These are phyloP conservation scores for Malurus melanocephalus DNA, from an alignment of 2,113 vertebrate genomes.

Conservation along the genomic window DNA sequence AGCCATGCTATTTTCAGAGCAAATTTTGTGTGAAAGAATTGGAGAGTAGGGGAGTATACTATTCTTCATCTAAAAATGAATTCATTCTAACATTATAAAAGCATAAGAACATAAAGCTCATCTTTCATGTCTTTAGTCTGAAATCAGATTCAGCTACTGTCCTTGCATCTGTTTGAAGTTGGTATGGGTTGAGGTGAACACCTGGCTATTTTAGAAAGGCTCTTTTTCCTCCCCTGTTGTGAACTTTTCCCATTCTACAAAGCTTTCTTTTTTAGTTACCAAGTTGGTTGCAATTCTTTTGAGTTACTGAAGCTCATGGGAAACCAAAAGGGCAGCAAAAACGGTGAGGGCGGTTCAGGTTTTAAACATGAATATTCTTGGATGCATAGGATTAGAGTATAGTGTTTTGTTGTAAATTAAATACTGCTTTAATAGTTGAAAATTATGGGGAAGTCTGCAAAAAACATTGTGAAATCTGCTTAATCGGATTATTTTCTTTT, in stretches of 20 bases:
- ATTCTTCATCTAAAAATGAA: slow-evolving; percentile 49
- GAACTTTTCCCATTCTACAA: slow-evolving; percentile 53
- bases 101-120: slow-evolving; percentile 35
- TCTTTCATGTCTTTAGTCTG: slow-evolving; percentile 55
- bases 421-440: not conserved
- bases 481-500: not conserved
- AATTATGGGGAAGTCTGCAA: not conserved
- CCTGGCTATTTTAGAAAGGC: slow-evolving; percentile 59
- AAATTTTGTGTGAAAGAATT: slow-evolving; percentile 52
- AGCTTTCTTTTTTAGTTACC: slow-evolving; percentile 48
- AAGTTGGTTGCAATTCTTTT: slow-evolving; percentile 50
- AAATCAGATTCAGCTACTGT: slow-evolving; percentile 43
- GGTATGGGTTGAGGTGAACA: slow-evolving; percentile 56
- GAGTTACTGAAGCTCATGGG: slow-evolving; percentile 45
- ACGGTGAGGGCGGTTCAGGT: slow-evolving; percentile 29
- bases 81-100: not conserved
- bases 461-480: not conserved
- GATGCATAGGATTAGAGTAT: not conserved
- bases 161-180: slow-evolving; percentile 57
- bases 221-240: slow-evolving; percentile 36
- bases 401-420: slow-evolving; percentile 13
- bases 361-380: slow-evolving; percentile 36
- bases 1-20: slow-evolving; percentile 41
- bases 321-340: slow-evolving; percentile 40
- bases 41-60: slow-evolving; percentile 28